phyloP scores from a whole-genome alignment of 2,797 vertebrate genomes.

The Pangasius macronema region DNA sequence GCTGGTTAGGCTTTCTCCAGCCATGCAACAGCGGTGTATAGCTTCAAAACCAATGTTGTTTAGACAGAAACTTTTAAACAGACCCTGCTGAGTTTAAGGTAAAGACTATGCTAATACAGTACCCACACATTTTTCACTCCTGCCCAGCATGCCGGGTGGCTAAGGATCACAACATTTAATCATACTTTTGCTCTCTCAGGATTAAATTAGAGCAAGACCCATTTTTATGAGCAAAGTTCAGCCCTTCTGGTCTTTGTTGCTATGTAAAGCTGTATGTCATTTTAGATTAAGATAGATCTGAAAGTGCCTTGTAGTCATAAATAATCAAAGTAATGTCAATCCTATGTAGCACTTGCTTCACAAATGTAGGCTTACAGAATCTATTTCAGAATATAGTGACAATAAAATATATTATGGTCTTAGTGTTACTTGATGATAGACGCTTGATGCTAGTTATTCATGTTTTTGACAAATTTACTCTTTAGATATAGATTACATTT shows the following conservation, averaged over 20 bases:
- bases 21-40: neutral
- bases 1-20: neutral
- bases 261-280: neutral
- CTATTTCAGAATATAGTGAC: neutral
- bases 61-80: constrained; percentile 12
- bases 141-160: neutral
- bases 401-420: neutral
- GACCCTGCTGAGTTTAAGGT: neutral
- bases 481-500: neutral
- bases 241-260: constrained; percentile 5
- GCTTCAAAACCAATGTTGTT: neutral
- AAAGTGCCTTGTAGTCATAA: neutral
- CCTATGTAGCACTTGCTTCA: neutral
- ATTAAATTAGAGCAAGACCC: constrained; percentile 24
- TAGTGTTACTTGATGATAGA: neutral
- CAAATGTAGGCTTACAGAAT: neutral
- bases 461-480: neutral
- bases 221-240: constrained; percentile 21
- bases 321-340: constrained; percentile 2
- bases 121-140: neutral
- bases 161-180: constrained; percentile 14
- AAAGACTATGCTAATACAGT: neutral
- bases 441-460: neutral
- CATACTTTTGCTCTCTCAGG: constrained; percentile 10
- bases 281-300: constrained; percentile 4